A percentile compares a stretch with the other conserved stretches of the same genome.
Evolutionary conservation across 2,797 vertebrate genomes (phyloP).

Genomic region (Sebastes itinus): DNA sequence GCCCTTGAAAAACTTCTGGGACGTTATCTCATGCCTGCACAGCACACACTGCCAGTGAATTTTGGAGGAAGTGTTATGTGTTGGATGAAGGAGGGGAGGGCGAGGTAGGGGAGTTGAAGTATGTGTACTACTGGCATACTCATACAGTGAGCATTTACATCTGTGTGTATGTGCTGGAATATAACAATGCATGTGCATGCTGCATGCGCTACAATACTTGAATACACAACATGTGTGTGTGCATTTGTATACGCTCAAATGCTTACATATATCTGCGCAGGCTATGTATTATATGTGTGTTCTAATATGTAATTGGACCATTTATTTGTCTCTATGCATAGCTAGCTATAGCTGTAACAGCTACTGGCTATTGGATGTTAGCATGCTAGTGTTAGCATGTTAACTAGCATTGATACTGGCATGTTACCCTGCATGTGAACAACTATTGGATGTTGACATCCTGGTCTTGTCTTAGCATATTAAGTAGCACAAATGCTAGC

Average conservation of each 20-base stretch:
- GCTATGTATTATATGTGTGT: background rate
- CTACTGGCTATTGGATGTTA: background rate
- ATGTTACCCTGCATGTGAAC: no score
- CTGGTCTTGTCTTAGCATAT: background rate
- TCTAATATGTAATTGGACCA: background rate
- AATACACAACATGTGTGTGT: background rate
- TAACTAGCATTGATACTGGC: background rate
- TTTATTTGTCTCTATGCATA: background rate
- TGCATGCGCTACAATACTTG: background rate
- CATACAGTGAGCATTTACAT: background rate
- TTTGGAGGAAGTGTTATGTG: slow-evolving; percentile 69
- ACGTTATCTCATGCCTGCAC: slow-evolving; percentile 85
- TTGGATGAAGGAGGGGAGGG: slow-evolving; percentile 48
- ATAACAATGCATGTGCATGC: background rate
- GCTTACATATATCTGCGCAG: background rate
- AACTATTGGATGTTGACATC: background rate
- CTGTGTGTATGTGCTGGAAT: slow-evolving; percentile 8
- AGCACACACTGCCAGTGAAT: slow-evolving; percentile 65
- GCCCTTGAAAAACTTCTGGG: slow-evolving; percentile 84
- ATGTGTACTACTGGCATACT: slow-evolving; percentile 5
- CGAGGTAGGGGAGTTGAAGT: slow-evolving; percentile 30
- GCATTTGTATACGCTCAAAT: background rate
- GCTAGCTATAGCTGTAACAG: background rate
- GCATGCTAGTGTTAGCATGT: background rate
- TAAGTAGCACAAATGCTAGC: background rate